Base-by-base conservation (phyloP, 1,140 invertebrate genomes). In the Steinernema khuongi region DNA sequence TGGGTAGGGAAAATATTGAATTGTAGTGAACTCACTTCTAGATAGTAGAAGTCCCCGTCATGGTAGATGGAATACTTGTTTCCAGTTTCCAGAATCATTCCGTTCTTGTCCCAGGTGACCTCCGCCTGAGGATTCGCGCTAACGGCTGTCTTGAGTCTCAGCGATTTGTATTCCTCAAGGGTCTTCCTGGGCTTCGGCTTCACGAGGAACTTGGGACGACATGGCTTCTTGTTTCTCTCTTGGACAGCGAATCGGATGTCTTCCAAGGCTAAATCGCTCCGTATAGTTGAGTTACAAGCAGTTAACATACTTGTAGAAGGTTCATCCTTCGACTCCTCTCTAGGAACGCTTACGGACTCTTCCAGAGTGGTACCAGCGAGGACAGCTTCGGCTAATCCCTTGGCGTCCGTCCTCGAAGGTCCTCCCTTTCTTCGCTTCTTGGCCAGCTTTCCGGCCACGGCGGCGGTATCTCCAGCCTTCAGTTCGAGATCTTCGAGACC, bases 21-120 rank as follows among this genome's bases (percentile, higher is more conserved):
- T n/a, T n/a, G n/a, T n/a, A 43, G n/a, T 43, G 17, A 17, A 19
- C 30, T 74, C 50, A 82, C 82, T 74, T 85, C 83, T 28, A 84
- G 70, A 73, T 83, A 84, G 70, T 77, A 85, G 67, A 84, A 83
- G 67, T 84, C 83, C 31, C 83, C 83, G 32, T 84, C 83, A 28
- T 85, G 82, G 68, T 81, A 85, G 36, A 84, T 85, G 11, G 80
- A 82, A 72, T 79, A 84, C 68, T 84, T 84, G 76, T 83, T 84
- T 50, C 83, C 83, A 36, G 81, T 85, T 75, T 85, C 83, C 22
- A 84, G 71, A 60, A 85, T 78, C 33, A 84, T 76, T 22, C 83
- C 83, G 72, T 84, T 80, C 68, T 76, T 80, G 71, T 84, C 82
- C 81, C 82, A 84, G 33, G 71, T 71, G 36, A 84, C 82, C 67